Evolutionary conservation across 2,888 invertebrate species (phyloP), one percentile per base, ranked within the genome.

Genomic region (Sisyra nigra): DNA sequence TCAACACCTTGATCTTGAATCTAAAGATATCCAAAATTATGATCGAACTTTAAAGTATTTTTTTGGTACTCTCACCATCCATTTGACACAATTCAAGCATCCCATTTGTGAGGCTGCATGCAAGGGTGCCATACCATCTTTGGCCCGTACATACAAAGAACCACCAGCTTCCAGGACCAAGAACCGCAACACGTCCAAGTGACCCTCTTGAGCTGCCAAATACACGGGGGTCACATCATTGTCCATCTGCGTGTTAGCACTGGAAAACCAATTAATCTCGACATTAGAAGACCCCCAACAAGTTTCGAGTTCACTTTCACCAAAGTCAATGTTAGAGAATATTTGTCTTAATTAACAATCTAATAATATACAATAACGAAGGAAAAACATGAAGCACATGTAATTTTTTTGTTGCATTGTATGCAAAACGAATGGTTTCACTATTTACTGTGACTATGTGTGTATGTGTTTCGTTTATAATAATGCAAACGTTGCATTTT

Each of bases 101-200:
- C 88, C 88, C 70, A 85, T 87, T 69, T 89, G 89, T 46, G 87
- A 84, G 39, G 89, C 87, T 8, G 88, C 88, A 62, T 89, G 89
- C 46, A 89, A 74, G 41, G 88, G 87, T 46, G 86, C 80, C 88
- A 89, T 89, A 32, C 88, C 89, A 64, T 89, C 89, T 55, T 85
- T 75, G 35, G 88, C 86, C 32, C 86, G 66, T 2, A 88, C 82
- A 57, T 85, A 83, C 44, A 87, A 65, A 19, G 85, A 74, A 1
- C 87, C 88, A 3, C 85, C 84, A 4, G 85, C 85, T 59, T 86
- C 82, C 53, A 81, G 67, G 46, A 88, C 86, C 55, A 89, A 67
- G 65, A 84, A 86, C 61, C 84, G 80, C 44, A 89, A 72, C 37
- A 88, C 86, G 38, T 87, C 86, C 53, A 87, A 66, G 60, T 88